Base-by-base conservation (phyloP, 92 coral and sea anemone genomes). In the Metridium senile region DNA sequence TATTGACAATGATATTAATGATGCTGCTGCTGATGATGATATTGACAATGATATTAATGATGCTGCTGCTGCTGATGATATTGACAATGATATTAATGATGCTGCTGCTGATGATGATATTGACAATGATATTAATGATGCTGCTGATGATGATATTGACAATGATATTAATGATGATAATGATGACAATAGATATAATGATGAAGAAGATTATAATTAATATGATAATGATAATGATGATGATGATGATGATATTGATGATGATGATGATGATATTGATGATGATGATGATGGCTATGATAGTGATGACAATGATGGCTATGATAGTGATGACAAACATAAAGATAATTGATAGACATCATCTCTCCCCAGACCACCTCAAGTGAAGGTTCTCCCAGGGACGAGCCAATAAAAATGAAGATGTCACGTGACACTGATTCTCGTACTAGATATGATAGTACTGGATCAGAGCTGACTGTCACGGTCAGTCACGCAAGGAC, bases 401-500 rank as follows among this genome's bases (percentile, higher is more conserved):
- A 63, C 45, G 69, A 63, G 23, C 69, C 69, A 28, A 39, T 39
- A 6, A 39, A 39, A 13, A 6, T 39, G 49, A 22, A 28, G 66
- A 28, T 22, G 66, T 58, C 10, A 13, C 49, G 13, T 39, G 49
- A 11, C 28, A 34, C 61, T 19, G 76, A 77, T 29, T 52, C 39
- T 30, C 80, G 74, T 2, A 52, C 20, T 28, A 77, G 85, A 4
- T 77, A 68, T 30, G 85, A 75, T 20, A 85, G 76, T 58, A 86
- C 67, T 13, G 67, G 81, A 2, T 51, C 74, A 19, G 90, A 88
- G 62, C 58, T 85, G 11, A 51, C 84, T 16, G 49, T 85, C 58
- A 83, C 86, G 11, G 58, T 71, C 23, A 23, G 66, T 29, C 97
- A 91, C 72, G 70, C 75, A 20, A 93, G 93, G 22, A 62, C 97